Conservation (phyloP, 2,113 vertebrate species). For the Forbesichthys agassizii region DNA sequence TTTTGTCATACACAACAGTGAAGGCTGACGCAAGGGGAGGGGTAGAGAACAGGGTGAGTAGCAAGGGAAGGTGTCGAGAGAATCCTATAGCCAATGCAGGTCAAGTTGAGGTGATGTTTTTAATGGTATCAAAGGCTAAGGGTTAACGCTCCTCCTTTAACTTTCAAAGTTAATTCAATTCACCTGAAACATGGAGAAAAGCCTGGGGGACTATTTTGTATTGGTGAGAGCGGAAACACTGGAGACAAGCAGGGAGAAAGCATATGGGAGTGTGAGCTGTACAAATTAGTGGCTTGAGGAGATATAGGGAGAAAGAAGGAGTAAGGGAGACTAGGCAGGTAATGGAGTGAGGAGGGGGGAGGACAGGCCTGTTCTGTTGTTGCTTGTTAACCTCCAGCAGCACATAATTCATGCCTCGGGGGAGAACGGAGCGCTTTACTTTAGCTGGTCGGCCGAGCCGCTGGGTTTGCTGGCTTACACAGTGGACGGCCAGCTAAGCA, state of each 20-base stretch:
- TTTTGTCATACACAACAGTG: too few species aligned
- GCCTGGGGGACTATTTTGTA: constrained; percentile 24
- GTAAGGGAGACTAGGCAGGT: constrained; percentile 52
- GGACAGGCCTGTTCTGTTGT: constrained; percentile 35
- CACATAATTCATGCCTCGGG: constrained; percentile 50
- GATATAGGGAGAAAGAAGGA: constrained; percentile 15
- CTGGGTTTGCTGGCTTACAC: constrained; percentile 17
- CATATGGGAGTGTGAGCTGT: neutral
- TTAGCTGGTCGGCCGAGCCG: constrained; percentile 21
- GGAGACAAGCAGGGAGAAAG: neutral
- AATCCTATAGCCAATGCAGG: too few species aligned
- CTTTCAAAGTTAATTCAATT: constrained; percentile 32
- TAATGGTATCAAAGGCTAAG: too few species aligned
- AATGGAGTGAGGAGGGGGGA: constrained; percentile 49
- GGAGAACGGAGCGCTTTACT: constrained; percentile 13
- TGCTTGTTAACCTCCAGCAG: constrained; percentile 57
- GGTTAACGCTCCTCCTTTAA: too few species aligned
- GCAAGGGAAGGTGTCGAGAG: too few species aligned
- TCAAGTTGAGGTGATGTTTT: too few species aligned
- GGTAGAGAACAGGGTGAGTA: too few species aligned
- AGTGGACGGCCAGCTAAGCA: constrained; percentile 2
- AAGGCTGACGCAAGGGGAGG: too few species aligned
- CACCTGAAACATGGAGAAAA: constrained; percentile 31
- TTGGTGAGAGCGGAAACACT: neutral
- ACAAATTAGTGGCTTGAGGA: constrained; percentile 47